Evolutionary conservation across 2,797 vertebrate genomes (phyloP).

Genomic region (Choloepus didactylus): DNA sequence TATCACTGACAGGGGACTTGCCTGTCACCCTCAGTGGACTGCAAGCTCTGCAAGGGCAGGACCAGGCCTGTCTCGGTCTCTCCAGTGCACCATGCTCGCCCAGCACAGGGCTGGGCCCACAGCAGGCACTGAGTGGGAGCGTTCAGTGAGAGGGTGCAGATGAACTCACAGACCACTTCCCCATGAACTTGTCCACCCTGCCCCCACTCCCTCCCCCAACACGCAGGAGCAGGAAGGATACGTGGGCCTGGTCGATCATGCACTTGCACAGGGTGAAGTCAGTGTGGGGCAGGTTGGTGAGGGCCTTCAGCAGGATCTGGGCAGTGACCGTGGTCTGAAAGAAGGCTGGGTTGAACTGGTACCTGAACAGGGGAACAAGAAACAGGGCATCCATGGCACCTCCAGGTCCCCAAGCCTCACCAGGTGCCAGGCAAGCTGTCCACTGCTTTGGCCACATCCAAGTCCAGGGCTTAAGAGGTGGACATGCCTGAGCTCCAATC

Average conservation of each 20-base stretch:
- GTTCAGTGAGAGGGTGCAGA: not conserved
- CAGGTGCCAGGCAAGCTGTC: not conserved
- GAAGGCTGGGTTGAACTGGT: conserved; percentile 97
- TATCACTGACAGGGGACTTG: not conserved
- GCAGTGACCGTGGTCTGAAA: conserved; percentile 95
- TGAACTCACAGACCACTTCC: not conserved
- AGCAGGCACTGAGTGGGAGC: not conserved
- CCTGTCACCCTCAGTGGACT: too few relatives aligned
- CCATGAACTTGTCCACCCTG: rapidly evolving
- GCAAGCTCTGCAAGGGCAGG: not conserved
- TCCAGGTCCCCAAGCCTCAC: not conserved
- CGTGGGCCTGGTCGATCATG: conserved; percentile 97
- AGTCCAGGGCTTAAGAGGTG: not conserved
- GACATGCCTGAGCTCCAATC: not conserved
- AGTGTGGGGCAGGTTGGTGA: conserved; percentile 97
- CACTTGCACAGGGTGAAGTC: conserved; percentile 99
- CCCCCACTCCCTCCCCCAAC: rapidly evolving
- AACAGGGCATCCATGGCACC: not conserved
- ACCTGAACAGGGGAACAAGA: conserved; percentile 87
- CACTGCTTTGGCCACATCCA: not conserved
- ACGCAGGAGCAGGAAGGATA: conserved; percentile 88
- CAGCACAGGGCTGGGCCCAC: rapidly evolving
- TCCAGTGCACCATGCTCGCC: not conserved
- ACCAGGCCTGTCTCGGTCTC: not conserved
- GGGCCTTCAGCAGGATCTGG: conserved; percentile 96